Base-by-base conservation (phyloP, 2,888 invertebrate genomes). In the Drosophila histrio region DNA sequence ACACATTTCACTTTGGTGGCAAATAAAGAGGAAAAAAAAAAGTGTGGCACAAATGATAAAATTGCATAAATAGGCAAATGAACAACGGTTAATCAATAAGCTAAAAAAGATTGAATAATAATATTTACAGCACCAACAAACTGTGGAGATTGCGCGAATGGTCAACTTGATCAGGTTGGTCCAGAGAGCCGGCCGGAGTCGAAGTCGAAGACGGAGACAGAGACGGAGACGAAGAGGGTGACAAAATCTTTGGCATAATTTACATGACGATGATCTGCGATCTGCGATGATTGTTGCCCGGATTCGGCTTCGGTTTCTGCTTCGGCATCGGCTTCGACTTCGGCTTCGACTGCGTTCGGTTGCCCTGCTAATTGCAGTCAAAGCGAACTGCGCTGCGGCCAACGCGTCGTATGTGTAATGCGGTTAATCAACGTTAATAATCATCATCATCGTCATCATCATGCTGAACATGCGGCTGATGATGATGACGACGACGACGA, bases 51-150 rank as follows among this genome's bases (percentile, higher is more conserved):
- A 59, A 69, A 58, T 60, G 82, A 68, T 77, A 63, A 81, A 82
- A 88, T 84, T 84, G 83, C 83, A 88, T 84, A 84, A 83, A 87
- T 79, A 87, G 72, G 80, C 83, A 84, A 84, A 84, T 87, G 77
- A 86, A 79, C 83, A 87, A 72, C 88, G 70, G 83, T 85, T 84
- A 87, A 84, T 84, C 83, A 84, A 84, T 84, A 88, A 87, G 72
- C 82, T 38, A 65, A 74, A 65, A 74, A 62, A 68, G 83, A 84
- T 84, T 84, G 88, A 72, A 84, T 84, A 84, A 84, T 78, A 77
- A 64, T 73, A 79, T 72, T 60, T 63, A 69, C 77, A 68, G 28
- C 61, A 59, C 17, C 52, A 68, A 32, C 57, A 58, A 22, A 53
- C 22, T 13, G 36, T 38, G 39, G 60, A 15, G 69, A 69, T 74